Conservation (phyloP, 1,140 invertebrate species). For the Drosophila setifemur region DNA sequence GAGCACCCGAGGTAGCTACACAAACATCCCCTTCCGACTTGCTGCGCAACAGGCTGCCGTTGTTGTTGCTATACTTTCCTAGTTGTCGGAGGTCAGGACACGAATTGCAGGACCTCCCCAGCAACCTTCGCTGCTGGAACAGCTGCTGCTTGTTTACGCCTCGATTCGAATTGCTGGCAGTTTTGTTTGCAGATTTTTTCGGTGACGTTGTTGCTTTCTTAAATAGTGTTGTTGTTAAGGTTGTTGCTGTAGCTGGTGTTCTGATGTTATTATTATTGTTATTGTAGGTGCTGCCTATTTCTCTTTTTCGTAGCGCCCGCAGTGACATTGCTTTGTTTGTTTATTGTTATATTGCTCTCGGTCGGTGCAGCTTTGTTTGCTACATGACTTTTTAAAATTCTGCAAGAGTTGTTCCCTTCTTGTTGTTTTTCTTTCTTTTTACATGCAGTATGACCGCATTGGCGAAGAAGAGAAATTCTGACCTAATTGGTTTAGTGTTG, state of each 20-base stretch:
- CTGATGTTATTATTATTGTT: constrained; percentile 17
- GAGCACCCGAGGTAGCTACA: constrained; percentile 15
- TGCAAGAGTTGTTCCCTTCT: constrained; percentile 1
- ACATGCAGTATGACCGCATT: constrained; percentile 2
- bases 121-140: constrained; percentile 28
- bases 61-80: constrained; percentile 1
- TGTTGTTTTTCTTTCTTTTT: constrained; percentile 28
- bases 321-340: constrained; percentile 72
- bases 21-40: constrained; percentile 73
- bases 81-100: constrained; percentile 57
- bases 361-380: constrained; percentile 7
- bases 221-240: background rate
- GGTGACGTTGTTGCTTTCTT: constrained; percentile 32
- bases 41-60: constrained; percentile 61
- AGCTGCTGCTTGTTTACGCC: constrained; percentile 11
- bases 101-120: constrained; percentile 58
- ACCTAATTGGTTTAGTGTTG: constrained; percentile 8
- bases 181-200: constrained; percentile 21
- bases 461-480: constrained; percentile 1
- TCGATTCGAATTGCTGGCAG: background rate
- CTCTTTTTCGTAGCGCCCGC: constrained; percentile 76
- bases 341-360: background rate
- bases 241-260: constrained; percentile 17
- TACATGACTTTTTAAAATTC: constrained; percentile 37
- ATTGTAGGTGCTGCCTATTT: constrained; percentile 31